Conservation (phyloP, 2,888 invertebrate species). For the Diaprepes abbreviatus region DNA sequence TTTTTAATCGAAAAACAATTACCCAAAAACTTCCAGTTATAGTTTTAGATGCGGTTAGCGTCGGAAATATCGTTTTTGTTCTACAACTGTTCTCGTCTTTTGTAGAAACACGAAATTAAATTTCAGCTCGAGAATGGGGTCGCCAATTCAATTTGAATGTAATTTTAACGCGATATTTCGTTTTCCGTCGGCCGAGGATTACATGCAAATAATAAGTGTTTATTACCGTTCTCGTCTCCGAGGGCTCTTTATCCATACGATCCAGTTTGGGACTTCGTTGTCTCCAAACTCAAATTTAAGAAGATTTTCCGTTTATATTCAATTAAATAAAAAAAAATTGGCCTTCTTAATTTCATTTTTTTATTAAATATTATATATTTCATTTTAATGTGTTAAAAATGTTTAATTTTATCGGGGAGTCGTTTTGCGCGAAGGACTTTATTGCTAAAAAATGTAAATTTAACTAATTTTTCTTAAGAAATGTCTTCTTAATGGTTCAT, state of each 20-base stretch:
- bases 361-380: too few relatives aligned
- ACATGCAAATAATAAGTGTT: constrained; percentile 19
- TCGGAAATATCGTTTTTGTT: neutral
- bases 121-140: neutral
- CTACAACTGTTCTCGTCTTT: neutral
- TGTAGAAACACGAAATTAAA: constrained; percentile 1
- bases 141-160: constrained; percentile 9
- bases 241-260: neutral
- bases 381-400: too few relatives aligned
- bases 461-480: too few relatives aligned
- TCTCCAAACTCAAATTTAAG: neutral
- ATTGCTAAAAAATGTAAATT: too few relatives aligned
- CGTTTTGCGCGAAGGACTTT: too few relatives aligned
- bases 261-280: neutral
- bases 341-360: too few relatives aligned
- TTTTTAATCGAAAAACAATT: neutral
- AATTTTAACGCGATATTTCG: constrained; percentile 14
- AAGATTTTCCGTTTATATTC: too few relatives aligned
- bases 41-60: neutral
- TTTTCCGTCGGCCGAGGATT: constrained; percentile 14
- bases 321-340: too few relatives aligned
- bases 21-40: neutral
- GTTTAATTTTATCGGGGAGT: too few relatives aligned
- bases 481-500: too few relatives aligned
- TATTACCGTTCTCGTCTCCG: constrained; percentile 15